Base-by-base conservation (phyloP, 2,797 vertebrate species). In the Myotis pilosus region DNA sequence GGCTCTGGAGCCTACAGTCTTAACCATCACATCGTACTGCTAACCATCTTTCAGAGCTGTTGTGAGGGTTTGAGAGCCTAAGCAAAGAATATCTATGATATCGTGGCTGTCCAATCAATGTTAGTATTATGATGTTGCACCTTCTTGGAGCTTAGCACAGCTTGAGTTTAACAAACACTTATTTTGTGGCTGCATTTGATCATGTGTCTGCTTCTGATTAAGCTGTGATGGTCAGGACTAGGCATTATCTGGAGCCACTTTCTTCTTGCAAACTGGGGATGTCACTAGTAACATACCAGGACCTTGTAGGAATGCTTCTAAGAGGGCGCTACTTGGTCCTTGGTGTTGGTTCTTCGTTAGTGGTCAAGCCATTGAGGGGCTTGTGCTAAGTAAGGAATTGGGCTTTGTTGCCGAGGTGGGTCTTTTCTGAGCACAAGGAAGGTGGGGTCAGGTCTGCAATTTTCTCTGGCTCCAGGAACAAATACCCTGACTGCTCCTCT, bases 391-490 rank as follows among this genome's bases (percentile, higher is more conserved):
- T 82, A 90, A 71, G 51, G 66, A 95, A 36, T 64, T 69, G 55
- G 79, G 60, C 57, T 95, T 94, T 95, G 78, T 82, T 53, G 91
- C 41, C 71, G 74, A 92, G 8, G 74, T 86, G 78, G 74, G 68
- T 75, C 60, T 23, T 55, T 87, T 92, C 25, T 82, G 57, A 96
- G 91, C 64, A 11, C 28, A 28, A 64, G 57, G 78, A 92, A 93
- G 88, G 64, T 49, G 87, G 85, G 94, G 94, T 97, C 94, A 95
- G 87, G 9, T 95, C 78, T 93, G 91, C 78, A 95, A 95, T 97
- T 96, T 97, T 95, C 94, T 96, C 55, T 55, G 33, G 22, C 94
- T 96, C 64, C 4, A 8, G 51, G 69, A 95, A 95, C 95, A 96
- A 96, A 95, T 87, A 87, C 25, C 66, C 75, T 0, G 3, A 62